Conservation (phyloP, 2,113 vertebrate species). For the Erinaceus europaeus region DNA sequence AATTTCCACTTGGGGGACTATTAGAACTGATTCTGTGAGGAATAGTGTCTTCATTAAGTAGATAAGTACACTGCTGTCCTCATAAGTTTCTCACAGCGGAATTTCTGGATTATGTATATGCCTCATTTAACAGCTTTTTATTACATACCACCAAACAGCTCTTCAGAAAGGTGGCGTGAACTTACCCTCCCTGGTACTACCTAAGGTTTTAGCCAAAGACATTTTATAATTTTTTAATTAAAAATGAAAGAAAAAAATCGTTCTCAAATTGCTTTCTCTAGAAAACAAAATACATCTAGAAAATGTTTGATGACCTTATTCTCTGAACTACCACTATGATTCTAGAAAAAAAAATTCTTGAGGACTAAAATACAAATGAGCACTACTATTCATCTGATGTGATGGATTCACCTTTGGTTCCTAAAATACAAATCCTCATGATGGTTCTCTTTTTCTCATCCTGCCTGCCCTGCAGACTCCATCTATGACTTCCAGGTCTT, state of each 20-base stretch:
- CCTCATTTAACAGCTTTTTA: not conserved
- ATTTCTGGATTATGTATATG: constrained; percentile 38
- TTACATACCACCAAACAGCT: not conserved
- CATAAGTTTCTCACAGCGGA: constrained; percentile 14
- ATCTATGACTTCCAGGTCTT: not conserved
- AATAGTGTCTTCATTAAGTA: not conserved
- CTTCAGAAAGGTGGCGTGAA: constrained; percentile 44
- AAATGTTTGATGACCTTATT: constrained; percentile 42
- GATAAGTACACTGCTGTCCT: too few species aligned
- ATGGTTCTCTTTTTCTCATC: not conserved
- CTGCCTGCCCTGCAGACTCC: not conserved
- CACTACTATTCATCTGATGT: constrained; percentile 9
- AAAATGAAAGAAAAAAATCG: constrained; percentile 8
- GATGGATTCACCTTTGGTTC: not conserved
- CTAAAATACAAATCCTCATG: not conserved
- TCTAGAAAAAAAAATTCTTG: constrained; percentile 24
- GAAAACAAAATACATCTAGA: constrained; percentile 64
- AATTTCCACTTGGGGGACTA: not conserved
- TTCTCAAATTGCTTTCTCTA: constrained; percentile 3
- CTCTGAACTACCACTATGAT: constrained; percentile 31
- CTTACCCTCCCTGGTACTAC: not conserved
- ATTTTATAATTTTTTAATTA: not conserved
- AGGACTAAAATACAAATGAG: not conserved
- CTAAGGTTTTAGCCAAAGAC: constrained; percentile 7
- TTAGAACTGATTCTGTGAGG: constrained; percentile 33